Evolutionary conservation across 2,888 invertebrate species (phyloP).

Genomic region (Troides helena): DNA sequence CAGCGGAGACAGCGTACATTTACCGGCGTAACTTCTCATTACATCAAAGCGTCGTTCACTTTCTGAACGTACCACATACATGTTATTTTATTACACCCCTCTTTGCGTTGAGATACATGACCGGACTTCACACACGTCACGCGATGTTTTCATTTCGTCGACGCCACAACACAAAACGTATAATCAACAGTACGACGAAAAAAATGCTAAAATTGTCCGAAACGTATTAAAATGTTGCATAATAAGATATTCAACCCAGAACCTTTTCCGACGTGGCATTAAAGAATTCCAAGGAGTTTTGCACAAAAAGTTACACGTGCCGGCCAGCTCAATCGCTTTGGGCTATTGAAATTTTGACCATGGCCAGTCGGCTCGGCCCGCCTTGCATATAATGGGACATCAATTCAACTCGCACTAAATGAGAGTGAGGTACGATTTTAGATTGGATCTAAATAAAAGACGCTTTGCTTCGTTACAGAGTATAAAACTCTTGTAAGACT

Average conservation of each 20-base stretch:
- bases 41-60: conserved; percentile 28
- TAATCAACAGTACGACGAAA: conserved; percentile 46
- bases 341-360: conserved; percentile 76
- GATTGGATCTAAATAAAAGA: conserved; percentile 33
- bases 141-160: conserved; percentile 43
- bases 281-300: conserved; percentile 71
- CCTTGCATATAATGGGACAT: conserved; percentile 69
- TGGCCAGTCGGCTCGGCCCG: conserved; percentile 55
- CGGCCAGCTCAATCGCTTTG: conserved; percentile 64
- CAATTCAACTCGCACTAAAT: conserved; percentile 58
- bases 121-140: conserved; percentile 41
- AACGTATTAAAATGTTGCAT: conserved; percentile 65
- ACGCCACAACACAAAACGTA: conserved; percentile 46
- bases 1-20: conserved; percentile 38
- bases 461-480: conserved; percentile 28
- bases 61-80: conserved; percentile 14
- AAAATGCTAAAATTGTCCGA: conserved; percentile 43
- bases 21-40: conserved; percentile 40
- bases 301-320: conserved; percentile 79
- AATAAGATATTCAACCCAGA: conserved; percentile 71
- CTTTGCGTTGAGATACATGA: conserved; percentile 38
- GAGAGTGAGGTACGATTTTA: conserved; percentile 39
- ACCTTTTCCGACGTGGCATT: conserved; percentile 58
- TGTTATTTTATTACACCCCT: conserved; percentile 2
- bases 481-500: conserved; percentile 26